A percentile compares a stretch with the other conserved stretches of the same genome.
These are phyloP conservation scores for Galeruca laticollis DNA, from an alignment of 2,888 invertebrate species.

Conservation along the genomic window DNA sequence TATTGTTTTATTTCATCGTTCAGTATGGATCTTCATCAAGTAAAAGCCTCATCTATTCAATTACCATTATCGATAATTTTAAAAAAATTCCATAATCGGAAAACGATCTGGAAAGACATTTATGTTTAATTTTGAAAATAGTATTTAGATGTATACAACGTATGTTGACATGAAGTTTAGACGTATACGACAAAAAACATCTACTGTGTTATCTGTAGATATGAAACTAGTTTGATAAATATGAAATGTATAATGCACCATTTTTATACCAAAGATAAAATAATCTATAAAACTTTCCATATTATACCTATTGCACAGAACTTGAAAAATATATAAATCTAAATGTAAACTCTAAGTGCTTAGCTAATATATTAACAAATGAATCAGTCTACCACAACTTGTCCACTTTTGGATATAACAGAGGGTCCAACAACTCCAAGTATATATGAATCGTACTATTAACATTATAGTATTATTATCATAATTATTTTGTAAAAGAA, in stretches of 20 bases:
- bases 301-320: conserved; percentile 14
- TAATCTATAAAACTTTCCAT: neutral
- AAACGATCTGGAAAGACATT: too few relatives aligned
- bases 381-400: conserved; percentile 37
- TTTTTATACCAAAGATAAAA: conserved; percentile 4
- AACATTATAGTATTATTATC: conserved; percentile 47
- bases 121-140: too few relatives aligned
- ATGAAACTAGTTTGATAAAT: neutral
- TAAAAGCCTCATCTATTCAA: too few relatives aligned
- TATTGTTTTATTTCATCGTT: too few relatives aligned
- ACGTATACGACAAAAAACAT: too few relatives aligned
- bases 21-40: too few relatives aligned
- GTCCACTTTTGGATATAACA: conserved; percentile 48
- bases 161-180: too few relatives aligned
- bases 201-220: too few relatives aligned
- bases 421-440: conserved; percentile 51
- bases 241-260: neutral
- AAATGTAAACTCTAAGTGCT: neutral
- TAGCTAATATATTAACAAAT: conserved; percentile 1
- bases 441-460: too few relatives aligned
- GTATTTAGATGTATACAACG: too few relatives aligned
- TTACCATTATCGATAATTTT: too few relatives aligned
- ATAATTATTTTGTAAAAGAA: conserved; percentile 50
- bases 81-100: too few relatives aligned
- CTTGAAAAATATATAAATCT: neutral